Evolutionary conservation across 2,113 vertebrate species (phyloP).

Genomic region (Anseranas semipalmata): DNA sequence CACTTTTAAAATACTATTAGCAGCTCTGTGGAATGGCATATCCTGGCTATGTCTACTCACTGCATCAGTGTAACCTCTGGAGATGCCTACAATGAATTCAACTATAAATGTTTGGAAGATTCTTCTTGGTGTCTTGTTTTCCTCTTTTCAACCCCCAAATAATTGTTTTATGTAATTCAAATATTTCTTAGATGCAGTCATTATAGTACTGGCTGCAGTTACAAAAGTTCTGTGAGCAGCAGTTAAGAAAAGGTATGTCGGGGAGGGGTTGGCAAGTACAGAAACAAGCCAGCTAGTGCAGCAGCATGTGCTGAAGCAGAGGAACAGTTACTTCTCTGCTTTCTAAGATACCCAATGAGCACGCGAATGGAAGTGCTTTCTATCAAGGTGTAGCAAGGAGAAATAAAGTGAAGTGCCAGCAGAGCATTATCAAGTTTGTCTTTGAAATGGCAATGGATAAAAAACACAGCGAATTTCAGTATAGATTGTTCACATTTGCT

Average conservation of each 20-base stretch:
- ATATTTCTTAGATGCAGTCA: neutral
- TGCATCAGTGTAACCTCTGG: neutral
- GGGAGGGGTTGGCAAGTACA: neutral
- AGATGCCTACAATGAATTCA: neutral
- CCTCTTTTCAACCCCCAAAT: neutral
- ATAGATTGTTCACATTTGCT: neutral
- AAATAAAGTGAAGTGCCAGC: neutral
- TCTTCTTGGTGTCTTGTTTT: neutral
- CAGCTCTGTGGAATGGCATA: accelerated
- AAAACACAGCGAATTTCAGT: neutral
- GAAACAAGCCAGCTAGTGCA: accelerated
- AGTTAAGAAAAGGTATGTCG: neutral
- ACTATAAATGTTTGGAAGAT: neutral
- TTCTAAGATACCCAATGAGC: neutral
- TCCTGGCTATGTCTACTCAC: neutral
- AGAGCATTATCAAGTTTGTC: neutral
- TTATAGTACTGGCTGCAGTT: neutral
- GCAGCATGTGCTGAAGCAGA: accelerated
- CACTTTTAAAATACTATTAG: neutral
- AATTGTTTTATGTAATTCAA: neutral
- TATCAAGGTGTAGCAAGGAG: neutral
- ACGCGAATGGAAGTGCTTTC: accelerated
- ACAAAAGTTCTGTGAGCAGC: neutral
- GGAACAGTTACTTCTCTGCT: neutral
- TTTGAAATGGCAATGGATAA: neutral